A percentile compares a stretch with the other conserved stretches of the same genome.
Conservation (phyloP, 1,140 invertebrate species). For the Micrasema minimum region DNA sequence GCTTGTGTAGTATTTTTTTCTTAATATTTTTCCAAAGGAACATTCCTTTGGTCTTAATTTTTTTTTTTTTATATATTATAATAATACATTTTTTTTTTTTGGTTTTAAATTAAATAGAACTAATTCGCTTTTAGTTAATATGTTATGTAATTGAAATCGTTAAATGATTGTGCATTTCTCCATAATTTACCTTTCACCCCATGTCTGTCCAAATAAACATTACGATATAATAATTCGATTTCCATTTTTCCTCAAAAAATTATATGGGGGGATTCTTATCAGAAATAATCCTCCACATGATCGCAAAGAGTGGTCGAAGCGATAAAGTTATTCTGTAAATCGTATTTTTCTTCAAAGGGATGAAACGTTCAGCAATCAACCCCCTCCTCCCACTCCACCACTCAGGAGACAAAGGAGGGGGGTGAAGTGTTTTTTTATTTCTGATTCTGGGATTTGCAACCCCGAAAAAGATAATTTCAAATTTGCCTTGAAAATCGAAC, state of each 20-base stretch:
- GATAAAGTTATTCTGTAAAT: slow-evolving; percentile 53
- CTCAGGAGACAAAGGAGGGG: slow-evolving; percentile 23
- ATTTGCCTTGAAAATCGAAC: no score
- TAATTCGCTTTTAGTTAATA: no score
- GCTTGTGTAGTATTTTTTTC: no score
- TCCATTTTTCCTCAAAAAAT: slow-evolving; percentile 32
- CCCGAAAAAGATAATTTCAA: no score
- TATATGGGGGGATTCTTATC: slow-evolving; percentile 29
- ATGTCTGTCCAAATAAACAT: neutral
- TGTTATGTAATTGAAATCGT: no score
- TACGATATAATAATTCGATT: slow-evolving; percentile 20
- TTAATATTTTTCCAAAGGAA: no score
- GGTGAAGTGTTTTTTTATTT: neutral
- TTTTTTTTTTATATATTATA: no score
- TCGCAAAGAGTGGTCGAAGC: slow-evolving; percentile 51
- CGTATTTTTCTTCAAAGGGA: slow-evolving; percentile 53
- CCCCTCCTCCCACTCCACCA: slow-evolving; percentile 16
- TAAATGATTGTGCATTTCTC: no score
- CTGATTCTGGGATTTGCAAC: slow-evolving; percentile 29
- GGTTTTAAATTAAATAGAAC: no score
- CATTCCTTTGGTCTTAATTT: no score
- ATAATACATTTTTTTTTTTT: no score
- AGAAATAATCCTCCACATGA: slow-evolving; percentile 41
- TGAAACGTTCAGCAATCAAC: slow-evolving; percentile 47
- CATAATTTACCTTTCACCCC: no score